Evolutionary conservation across 1,140 invertebrate species (phyloP), one percentile per base, ranked within the genome.

Genomic region (Drosophila nasuta): DNA sequence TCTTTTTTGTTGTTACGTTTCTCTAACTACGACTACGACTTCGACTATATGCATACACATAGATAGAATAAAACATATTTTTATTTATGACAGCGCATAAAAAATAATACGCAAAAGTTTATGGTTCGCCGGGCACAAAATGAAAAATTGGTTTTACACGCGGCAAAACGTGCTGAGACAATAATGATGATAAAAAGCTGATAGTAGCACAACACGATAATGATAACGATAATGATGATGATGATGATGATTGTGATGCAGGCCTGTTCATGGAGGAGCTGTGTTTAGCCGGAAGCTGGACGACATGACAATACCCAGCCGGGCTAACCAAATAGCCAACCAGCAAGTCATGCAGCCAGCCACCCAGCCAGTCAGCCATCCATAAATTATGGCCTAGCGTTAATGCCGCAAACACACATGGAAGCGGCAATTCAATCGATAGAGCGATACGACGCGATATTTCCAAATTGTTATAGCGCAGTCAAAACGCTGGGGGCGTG

Each of bases 81-180:
- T 82, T 87, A 86, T 85, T 85, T 85, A 85, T 86, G 82, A 78
- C 82, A 60, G 75, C 52, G 75, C 82, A 85, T 81, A 81, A 78
- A 86, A 81, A 85, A 87, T 82, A 85, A 82, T 79, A 85, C 79
- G 79, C 81, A 79, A 87, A 85, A 85, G 85, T 85, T 79, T 85
- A 85, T 85, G 82, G 82, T 75, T 82, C 75, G 82, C n/a, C 79
- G 82, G 79, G 82, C 70, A 63, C 66, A 82, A 79, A 72, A 85
- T 85, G 82, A 85, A 85, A 85, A 85, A 87, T 85, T 85, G 82
- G 82, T 87, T 87, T 87, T 82, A 85, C 82, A 87, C 82, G 78
- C 82, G 62, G 80, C 64, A 65, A 48, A 64, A 33, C 7, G 30
- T 57, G 57, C 65, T 33, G 66, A 28, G 25, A 56, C 41, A 68